Conservation (phyloP, 2,888 invertebrate species). For the Cremastinae sp. region DNA sequence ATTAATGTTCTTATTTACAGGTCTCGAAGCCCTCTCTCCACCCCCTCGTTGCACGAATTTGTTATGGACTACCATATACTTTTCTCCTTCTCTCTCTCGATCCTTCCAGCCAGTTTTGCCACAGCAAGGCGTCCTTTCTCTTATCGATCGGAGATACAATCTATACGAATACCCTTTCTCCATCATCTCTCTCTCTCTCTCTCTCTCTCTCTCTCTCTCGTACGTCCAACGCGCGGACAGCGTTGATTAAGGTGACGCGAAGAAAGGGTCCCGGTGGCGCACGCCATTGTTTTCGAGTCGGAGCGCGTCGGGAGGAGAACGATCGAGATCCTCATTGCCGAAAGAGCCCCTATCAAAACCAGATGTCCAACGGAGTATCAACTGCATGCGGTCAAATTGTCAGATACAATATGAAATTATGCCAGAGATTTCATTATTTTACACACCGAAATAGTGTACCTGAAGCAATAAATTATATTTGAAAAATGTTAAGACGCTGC, state of each 20-base stretch:
- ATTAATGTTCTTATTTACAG: conserved; percentile 67
- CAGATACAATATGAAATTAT: conserved; percentile 31
- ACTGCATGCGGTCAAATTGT: conserved; percentile 36
- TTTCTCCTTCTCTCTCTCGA: conserved; percentile 31
- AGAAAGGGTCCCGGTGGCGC: conserved; percentile 40
- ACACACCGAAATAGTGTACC: too few relatives aligned
- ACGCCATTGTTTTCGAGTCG: conserved; percentile 48
- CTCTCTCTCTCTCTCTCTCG: conserved; percentile 26
- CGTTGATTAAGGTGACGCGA: conserved; percentile 45
- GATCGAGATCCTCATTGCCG: conserved; percentile 26
- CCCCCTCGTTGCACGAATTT: conserved; percentile 51
- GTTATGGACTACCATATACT: conserved; percentile 35
- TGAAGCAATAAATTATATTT: too few relatives aligned
- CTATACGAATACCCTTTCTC: conserved; percentile 24
- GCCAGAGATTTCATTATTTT: too few relatives aligned
- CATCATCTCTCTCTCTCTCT: not conserved
- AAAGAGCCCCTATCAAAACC: conserved; percentile 42
- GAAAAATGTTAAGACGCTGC: too few relatives aligned
- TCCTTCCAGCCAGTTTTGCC: conserved; percentile 44
- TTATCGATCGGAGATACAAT: conserved; percentile 60
- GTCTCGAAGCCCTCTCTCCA: conserved; percentile 43
- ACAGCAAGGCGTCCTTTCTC: conserved; percentile 49
- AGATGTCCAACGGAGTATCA: conserved; percentile 39
- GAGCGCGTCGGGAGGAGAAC: conserved; percentile 19
- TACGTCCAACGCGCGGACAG: conserved; percentile 38